These are phyloP conservation scores for Hirtodrosophila duncani DNA, from an alignment of 2,888 invertebrate genomes.

Conservation along the genomic window DNA sequence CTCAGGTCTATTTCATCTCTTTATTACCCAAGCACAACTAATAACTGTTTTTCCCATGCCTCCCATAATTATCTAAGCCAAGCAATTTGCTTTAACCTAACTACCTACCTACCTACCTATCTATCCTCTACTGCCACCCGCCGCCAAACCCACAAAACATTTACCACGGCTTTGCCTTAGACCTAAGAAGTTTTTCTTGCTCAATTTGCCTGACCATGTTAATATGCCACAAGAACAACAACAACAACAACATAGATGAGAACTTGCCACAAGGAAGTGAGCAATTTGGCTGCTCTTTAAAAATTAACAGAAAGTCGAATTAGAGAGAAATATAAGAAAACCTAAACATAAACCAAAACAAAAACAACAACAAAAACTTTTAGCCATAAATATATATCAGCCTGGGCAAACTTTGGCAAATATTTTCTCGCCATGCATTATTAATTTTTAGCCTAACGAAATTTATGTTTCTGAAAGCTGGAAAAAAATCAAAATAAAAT, in stretches of 20 bases:
- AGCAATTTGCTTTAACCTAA: constrained; percentile 20
- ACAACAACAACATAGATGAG: not conserved
- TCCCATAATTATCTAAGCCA: constrained; percentile 27
- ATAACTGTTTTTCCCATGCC: too few species aligned
- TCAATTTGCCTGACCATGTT: constrained; percentile 59
- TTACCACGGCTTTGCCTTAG: constrained; percentile 26
- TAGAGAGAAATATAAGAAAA: too few species aligned
- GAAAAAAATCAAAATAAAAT: constrained; percentile 16
- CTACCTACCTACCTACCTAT: constrained; percentile 19
- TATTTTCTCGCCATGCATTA: constrained; percentile 33
- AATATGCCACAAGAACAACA: constrained; percentile 40
- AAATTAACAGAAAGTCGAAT: constrained; percentile 14
- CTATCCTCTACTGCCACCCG: constrained; percentile 12
- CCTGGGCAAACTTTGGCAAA: constrained; percentile 22
- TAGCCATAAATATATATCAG: constrained; percentile 33
- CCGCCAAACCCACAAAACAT: constrained; percentile 34
- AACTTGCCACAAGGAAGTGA: constrained; percentile 34
- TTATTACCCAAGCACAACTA: constrained; percentile 48
- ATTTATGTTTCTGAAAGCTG: constrained; percentile 26
- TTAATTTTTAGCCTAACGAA: constrained; percentile 44
- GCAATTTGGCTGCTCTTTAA: constrained; percentile 40
- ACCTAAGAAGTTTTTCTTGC: constrained; percentile 23
- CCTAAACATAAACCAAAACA: too few species aligned
- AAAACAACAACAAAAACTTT: too few species aligned
- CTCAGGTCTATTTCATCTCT: too few species aligned